Base-by-base conservation (phyloP, 2,113 vertebrate species). In the Calyptomena viridis region DNA sequence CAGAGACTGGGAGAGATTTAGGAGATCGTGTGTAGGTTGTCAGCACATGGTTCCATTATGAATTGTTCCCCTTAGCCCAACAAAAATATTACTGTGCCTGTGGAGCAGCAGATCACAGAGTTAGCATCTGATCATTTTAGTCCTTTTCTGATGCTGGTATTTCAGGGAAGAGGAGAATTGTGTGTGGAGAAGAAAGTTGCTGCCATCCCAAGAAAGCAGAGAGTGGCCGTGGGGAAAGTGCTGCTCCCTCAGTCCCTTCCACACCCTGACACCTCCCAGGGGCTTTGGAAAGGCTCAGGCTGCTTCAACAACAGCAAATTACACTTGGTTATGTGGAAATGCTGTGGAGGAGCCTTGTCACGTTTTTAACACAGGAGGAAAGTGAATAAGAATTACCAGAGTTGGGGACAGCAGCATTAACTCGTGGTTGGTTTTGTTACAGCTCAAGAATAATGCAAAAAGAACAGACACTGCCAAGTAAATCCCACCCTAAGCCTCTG, bases 11-110 rank as follows among this genome's bases (percentile, higher is more conserved):
- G 59, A 79, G 94, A 80, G 94, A 88, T 88, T 87, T 90, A 69
- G 82, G 85, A 92, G 76, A 80, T 55, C 58, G 72, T 96, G 76
- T 96, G 77, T 78, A 83, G 62, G 84, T 64, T 90, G 86, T 84
- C 87, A 95, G 95, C 90, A 97, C 96, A 97, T 96, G 97, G 89
- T 53, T 94, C 89, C 90, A 76, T 95, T 96, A 56, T n/a, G n/a
- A 95, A 95, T 69, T 69, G 50, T 93, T 83, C 60, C 84, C 89
- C 96, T 97, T 85, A 96, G 84, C 92, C 63, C 85, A 86, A 88
- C 52, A 89, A 92, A 93, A 95, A 56, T 74, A 73, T 68, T 91
- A 62, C 56, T n/a, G 83, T 95, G 67, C 73, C 49, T 93, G 30
- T 56, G 81, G 82, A 97, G 87, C 74, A 84, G 89, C 67, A 93